Conservation (phyloP, 2,113 vertebrate species). For the Caracal caracal region DNA sequence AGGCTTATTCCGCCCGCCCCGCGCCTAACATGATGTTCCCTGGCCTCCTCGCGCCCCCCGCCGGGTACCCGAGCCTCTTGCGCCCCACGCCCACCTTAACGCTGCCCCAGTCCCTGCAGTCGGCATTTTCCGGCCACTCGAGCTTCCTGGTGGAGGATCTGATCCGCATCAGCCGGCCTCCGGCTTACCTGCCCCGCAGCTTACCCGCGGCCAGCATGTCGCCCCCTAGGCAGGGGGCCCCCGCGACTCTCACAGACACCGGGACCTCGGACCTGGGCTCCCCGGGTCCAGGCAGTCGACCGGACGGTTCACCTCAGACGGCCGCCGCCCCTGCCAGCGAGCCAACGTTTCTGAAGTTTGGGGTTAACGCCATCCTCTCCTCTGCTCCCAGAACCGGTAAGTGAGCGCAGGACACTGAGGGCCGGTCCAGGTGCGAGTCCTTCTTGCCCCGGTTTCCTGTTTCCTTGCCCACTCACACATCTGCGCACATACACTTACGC, state of each 20-base stretch:
- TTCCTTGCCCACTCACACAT: background rate
- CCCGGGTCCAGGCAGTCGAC: constrained; percentile 72
- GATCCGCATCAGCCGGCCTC: constrained; percentile 91
- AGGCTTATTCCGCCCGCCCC: constrained; percentile 20
- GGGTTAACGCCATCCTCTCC: constrained; percentile 96
- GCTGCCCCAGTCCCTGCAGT: constrained; percentile 90
- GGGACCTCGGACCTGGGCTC: constrained; percentile 82
- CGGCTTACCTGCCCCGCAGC: constrained; percentile 88
- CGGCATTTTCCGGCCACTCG: constrained; percentile 90
- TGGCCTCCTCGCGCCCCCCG: constrained; percentile 92
- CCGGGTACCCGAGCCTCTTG: constrained; percentile 93
- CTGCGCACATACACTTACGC: background rate
- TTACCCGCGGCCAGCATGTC: constrained; percentile 85
- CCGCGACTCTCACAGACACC: constrained; percentile 80
- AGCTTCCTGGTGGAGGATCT: constrained; percentile 96
- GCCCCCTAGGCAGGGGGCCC: constrained; percentile 81
- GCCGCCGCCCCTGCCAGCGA: constrained; percentile 82
- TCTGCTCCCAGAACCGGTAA: constrained; percentile 92
- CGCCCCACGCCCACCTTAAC: constrained; percentile 91
- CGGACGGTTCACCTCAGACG: constrained; percentile 84
- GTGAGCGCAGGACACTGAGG: constrained; percentile 18
- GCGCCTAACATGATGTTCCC: constrained; percentile 94
- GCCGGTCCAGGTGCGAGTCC: background rate
- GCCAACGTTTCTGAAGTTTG: constrained; percentile 95
- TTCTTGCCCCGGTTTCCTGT: background rate